phyloP scores from a whole-genome alignment of 92 coral and sea anemone species.

The Metridium senile region DNA sequence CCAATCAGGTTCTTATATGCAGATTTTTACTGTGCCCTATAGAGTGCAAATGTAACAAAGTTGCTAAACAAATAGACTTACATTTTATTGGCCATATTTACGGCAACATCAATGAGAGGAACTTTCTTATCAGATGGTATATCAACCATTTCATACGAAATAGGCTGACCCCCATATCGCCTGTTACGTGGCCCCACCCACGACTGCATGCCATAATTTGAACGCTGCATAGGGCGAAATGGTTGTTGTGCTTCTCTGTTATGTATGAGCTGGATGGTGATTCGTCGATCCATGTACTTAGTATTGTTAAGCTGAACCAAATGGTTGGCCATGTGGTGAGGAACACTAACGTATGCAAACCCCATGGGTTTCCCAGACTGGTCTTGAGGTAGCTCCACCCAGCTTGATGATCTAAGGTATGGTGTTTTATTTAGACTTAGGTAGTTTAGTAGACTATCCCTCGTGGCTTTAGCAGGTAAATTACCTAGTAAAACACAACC shows the following conservation, averaged over 20 bases:
- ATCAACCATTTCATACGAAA: slow-evolving; percentile 64
- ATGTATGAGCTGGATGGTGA: slow-evolving; percentile 80
- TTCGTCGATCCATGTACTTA: slow-evolving; percentile 69
- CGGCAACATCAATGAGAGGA: slow-evolving; percentile 81
- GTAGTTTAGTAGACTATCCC: slow-evolving; percentile 75
- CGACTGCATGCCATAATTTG: slow-evolving; percentile 9
- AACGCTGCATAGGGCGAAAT: slow-evolving; percentile 11
- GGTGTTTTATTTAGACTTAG: slow-evolving; percentile 90
- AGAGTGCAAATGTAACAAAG: not conserved
- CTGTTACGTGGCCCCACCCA: slow-evolving; percentile 39
- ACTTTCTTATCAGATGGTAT: slow-evolving; percentile 83
- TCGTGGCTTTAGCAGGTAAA: slow-evolving; percentile 74
- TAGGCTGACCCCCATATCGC: slow-evolving; percentile 60
- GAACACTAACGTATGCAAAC: slow-evolving; percentile 84
- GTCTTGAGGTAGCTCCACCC: slow-evolving; percentile 83
- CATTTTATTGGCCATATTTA: slow-evolving; percentile 89
- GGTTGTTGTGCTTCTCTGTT: slow-evolving; percentile 48
- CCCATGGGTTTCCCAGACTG: slow-evolving; percentile 75
- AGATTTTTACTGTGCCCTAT: too few relatives aligned
- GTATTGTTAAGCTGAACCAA: slow-evolving; percentile 80
- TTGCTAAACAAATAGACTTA: slow-evolving; percentile 37
- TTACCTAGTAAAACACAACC: slow-evolving; percentile 68
- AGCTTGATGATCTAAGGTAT: slow-evolving; percentile 80
- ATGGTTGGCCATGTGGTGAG: slow-evolving; percentile 82
- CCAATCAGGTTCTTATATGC: not conserved